Conservation (phyloP, 1,140 invertebrate genomes). For the Telenomus remus region DNA sequence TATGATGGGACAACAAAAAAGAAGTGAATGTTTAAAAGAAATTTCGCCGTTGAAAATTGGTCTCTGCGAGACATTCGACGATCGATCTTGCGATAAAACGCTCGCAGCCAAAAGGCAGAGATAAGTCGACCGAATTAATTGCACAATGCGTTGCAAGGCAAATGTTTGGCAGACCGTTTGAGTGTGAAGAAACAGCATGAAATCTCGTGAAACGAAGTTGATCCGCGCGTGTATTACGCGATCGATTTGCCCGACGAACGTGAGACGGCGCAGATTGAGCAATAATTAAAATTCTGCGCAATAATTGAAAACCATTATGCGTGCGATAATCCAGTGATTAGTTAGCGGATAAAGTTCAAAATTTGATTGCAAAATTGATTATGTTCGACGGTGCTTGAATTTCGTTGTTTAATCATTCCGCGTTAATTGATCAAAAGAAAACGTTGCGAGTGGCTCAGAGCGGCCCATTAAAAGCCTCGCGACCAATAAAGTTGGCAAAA, state of each 20-base stretch:
- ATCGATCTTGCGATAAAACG: too few species aligned
- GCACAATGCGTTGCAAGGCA: background rate
- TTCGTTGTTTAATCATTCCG: constrained; percentile 18
- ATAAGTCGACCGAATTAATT: constrained; percentile 4
- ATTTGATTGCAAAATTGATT: constrained; percentile 35
- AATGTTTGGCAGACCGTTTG: constrained; percentile 5
- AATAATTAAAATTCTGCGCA: constrained; percentile 15
- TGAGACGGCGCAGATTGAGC: background rate
- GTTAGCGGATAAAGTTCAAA: constrained; percentile 28
- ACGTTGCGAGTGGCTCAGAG: too few species aligned
- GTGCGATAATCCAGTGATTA: constrained; percentile 37
- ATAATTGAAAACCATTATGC: constrained; percentile 27
- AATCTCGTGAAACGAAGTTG: constrained; percentile 1
- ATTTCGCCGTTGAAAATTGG: constrained; percentile 3
- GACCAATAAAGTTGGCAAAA: too few species aligned
- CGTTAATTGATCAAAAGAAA: constrained; percentile 26
- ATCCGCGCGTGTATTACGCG: too few species aligned
- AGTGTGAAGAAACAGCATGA: constrained; percentile 2
- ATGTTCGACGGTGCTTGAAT: constrained; percentile 9
- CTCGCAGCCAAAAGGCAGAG: too few species aligned
- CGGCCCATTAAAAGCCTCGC: constrained; percentile 1
- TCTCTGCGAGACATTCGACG: too few species aligned
- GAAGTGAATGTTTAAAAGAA: constrained; percentile 15
- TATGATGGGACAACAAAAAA: constrained; percentile 12
- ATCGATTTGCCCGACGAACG: constrained; percentile 12